Conservation (phyloP, 2,797 vertebrate species). For the Acrocephalus scirpaceus region DNA sequence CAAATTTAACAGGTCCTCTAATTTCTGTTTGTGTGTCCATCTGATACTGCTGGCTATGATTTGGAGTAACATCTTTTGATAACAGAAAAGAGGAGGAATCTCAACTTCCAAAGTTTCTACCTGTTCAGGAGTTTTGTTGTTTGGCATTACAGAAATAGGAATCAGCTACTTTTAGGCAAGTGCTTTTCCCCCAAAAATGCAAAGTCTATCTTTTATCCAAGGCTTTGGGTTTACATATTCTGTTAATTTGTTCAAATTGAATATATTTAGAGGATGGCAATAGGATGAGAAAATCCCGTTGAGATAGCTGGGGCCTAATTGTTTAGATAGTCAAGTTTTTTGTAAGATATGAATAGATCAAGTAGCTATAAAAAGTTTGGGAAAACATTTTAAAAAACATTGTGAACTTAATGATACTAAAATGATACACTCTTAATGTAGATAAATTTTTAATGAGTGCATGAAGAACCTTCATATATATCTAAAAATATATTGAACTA, state of each 20-base stretch:
- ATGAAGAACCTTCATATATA: not conserved
- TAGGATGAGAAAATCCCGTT: not conserved
- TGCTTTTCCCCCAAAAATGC: not conserved
- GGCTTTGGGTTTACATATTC: not conserved
- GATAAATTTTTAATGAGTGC: not conserved
- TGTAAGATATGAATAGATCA: not conserved
- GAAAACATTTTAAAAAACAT: not conserved
- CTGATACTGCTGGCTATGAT: not conserved
- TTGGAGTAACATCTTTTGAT: not conserved
- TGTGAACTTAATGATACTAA: not conserved
- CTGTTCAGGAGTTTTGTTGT: not conserved
- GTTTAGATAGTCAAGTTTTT: not conserved
- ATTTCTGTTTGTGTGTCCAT: not conserved
- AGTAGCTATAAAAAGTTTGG: not conserved
- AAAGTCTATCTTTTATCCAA: not conserved
- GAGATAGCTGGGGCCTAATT: not conserved
- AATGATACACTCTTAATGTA: not conserved
- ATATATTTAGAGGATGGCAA: not conserved
- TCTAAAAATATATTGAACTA: not conserved
- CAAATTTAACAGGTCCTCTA: not conserved
- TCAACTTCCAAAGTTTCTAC: not conserved
- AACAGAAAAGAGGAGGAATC: not conserved
- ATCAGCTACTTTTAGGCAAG: not conserved
- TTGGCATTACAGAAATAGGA: not conserved
- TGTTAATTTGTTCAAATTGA: not conserved